Evolutionary conservation across 2,113 vertebrate genomes (phyloP).

Genomic region (Gasterosteus nipponicus): DNA sequence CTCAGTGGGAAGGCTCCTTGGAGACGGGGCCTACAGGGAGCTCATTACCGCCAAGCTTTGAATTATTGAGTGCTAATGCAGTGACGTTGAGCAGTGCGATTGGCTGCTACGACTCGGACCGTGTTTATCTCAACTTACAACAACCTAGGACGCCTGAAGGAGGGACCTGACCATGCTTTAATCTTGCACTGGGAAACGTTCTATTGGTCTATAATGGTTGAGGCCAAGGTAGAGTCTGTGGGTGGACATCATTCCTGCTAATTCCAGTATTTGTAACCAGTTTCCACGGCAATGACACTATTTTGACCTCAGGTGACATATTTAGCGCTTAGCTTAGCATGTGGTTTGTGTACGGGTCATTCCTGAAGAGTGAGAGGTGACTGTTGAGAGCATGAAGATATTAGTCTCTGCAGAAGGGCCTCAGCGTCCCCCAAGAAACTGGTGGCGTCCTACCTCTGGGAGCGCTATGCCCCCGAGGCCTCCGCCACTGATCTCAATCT

Average conservation of each 20-base stretch:
- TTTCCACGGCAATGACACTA: slow-evolving; percentile 14
- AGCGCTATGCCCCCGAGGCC: slow-evolving; percentile 60
- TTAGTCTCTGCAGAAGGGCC: slow-evolving; percentile 58
- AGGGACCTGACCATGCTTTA: slow-evolving; percentile 62
- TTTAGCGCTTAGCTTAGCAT: slow-evolving; percentile 4
- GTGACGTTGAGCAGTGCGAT: slow-evolving; percentile 74
- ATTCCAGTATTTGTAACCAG: slow-evolving; percentile 7
- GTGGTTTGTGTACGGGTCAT: slow-evolving; percentile 25
- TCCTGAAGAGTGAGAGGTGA: slow-evolving; percentile 55
- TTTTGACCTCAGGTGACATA: slow-evolving; percentile 1
- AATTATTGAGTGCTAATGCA: slow-evolving; percentile 78
- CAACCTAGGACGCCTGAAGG: slow-evolving; percentile 70
- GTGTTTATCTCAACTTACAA: slow-evolving; percentile 81
- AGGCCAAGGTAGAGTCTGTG: slow-evolving; percentile 46
- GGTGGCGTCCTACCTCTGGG: slow-evolving; percentile 59
- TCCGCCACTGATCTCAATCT: slow-evolving; percentile 52
- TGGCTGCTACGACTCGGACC: slow-evolving; percentile 73
- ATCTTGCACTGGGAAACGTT: slow-evolving; percentile 71
- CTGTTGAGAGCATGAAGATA: slow-evolving; percentile 72
- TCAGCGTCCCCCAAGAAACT: slow-evolving; percentile 58
- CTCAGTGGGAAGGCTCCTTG: slow-evolving; percentile 69
- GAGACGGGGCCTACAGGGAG: slow-evolving; percentile 77
- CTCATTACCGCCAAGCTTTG: slow-evolving; percentile 81
- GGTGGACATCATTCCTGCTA: slow-evolving; percentile 12
- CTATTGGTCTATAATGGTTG: slow-evolving; percentile 76